Evolutionary conservation across 2,113 vertebrate species (phyloP).

Genomic region (Colinus virginianus): DNA sequence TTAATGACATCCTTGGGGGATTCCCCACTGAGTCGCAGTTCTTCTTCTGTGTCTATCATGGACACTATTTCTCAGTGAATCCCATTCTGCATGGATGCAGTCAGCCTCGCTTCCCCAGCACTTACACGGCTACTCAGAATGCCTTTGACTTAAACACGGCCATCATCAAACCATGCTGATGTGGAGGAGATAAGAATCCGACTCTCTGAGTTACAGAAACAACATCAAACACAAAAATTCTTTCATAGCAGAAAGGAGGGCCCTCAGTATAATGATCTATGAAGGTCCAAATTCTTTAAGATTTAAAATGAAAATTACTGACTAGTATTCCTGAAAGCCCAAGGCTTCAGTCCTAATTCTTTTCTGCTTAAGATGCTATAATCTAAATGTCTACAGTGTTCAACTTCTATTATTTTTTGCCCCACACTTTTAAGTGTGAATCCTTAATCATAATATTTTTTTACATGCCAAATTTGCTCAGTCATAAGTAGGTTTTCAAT

Average conservation of each 20-base stretch:
- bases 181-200: background rate
- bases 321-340: background rate
- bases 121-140: background rate
- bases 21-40: background rate
- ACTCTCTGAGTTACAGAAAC: background rate
- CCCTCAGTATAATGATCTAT: background rate
- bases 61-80: background rate
- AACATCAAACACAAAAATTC: background rate
- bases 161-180: background rate
- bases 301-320: constrained; percentile 23
- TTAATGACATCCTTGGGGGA: background rate
- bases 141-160: background rate
- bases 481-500: constrained; percentile 1
- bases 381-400: constrained; percentile 16
- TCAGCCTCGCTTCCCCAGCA: background rate
- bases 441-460: constrained; percentile 18
- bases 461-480: constrained; percentile 7
- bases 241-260: background rate
- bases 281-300: background rate
- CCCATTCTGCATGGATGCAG: background rate
- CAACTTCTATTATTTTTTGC: background rate
- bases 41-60: background rate
- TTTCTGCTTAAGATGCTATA: constrained; percentile 5
- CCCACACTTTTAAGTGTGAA: background rate
- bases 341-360: background rate